Evolutionary conservation across 2,797 vertebrate genomes (phyloP).

Genomic region (Myotis vivesi): DNA sequence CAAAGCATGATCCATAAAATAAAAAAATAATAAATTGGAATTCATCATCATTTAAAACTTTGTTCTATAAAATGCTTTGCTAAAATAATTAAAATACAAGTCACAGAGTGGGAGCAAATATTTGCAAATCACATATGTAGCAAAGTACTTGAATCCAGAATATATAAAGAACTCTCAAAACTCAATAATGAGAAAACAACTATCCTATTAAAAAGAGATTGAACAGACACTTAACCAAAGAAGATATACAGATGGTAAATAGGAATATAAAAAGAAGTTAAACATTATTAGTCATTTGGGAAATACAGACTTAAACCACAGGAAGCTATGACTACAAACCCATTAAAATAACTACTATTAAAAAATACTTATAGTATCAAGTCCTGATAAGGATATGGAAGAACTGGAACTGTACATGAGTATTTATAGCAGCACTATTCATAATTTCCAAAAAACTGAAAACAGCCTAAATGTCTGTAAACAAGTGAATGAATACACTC

Average conservation of each 20-base stretch:
- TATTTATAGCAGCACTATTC: not conserved
- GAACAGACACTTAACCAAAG: not conserved
- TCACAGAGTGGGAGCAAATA: not conserved
- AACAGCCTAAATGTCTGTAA: not conserved
- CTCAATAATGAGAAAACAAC: not conserved
- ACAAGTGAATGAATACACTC: not conserved
- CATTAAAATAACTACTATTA: constrained; percentile 28
- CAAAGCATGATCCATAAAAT: not conserved
- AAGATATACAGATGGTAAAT: constrained; percentile 20
- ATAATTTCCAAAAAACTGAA: not conserved
- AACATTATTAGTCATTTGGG: not conserved
- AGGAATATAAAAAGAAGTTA: not conserved
- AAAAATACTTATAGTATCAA: not conserved
- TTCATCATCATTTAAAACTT: constrained; percentile 12
- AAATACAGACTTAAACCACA: constrained; percentile 17
- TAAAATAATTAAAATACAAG: constrained; percentile 25
- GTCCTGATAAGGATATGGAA: not conserved
- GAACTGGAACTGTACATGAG: not conserved
- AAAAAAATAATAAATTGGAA: not conserved
- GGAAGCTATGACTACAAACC: not conserved
- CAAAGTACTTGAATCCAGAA: not conserved
- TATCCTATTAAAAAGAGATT: not conserved
- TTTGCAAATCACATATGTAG: not conserved
- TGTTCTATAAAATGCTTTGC: not conserved
- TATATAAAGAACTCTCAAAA: not conserved